These are phyloP conservation scores for Diceros bicornis DNA, from an alignment of 2,797 vertebrate species.

Conservation along the genomic window DNA sequence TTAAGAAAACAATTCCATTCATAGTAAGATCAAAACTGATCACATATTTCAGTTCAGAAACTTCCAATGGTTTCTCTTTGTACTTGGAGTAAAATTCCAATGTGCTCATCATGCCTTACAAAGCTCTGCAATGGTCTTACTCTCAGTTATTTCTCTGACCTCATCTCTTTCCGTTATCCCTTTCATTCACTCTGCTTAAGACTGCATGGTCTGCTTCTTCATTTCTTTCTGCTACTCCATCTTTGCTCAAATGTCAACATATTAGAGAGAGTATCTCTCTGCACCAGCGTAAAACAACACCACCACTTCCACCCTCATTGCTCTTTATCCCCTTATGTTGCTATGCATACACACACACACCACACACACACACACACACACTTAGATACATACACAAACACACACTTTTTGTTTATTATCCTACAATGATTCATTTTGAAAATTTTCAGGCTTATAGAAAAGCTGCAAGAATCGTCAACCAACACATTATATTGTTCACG, in stretches of 20 bases:
- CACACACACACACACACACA: not conserved
- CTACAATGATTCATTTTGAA: slow-evolving; percentile 9
- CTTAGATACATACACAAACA: not conserved
- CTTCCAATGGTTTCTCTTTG: not conserved
- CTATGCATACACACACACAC: too few relatives aligned
- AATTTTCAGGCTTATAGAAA: not conserved
- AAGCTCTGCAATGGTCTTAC: not conserved
- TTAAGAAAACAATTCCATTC: slow-evolving; percentile 11
- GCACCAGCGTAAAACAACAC: not conserved
- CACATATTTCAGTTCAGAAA: slow-evolving; percentile 20
- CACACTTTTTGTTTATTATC: not conserved
- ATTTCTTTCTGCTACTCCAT: not conserved
- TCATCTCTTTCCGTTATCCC: not conserved
- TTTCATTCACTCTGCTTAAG: not conserved
- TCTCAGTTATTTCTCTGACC: not conserved
- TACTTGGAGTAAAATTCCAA: not conserved
- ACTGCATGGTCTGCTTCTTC: not conserved
- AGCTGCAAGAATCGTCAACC: not conserved
- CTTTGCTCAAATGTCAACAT: not conserved
- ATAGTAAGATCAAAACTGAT: not conserved
- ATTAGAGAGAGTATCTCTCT: not conserved
- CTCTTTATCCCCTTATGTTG: not conserved
- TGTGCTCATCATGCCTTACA: not conserved
- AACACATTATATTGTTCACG: not conserved
- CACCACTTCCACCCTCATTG: not conserved